phyloP scores from a whole-genome alignment of 2,797 vertebrate genomes.

The Aldrovandia affinis region DNA sequence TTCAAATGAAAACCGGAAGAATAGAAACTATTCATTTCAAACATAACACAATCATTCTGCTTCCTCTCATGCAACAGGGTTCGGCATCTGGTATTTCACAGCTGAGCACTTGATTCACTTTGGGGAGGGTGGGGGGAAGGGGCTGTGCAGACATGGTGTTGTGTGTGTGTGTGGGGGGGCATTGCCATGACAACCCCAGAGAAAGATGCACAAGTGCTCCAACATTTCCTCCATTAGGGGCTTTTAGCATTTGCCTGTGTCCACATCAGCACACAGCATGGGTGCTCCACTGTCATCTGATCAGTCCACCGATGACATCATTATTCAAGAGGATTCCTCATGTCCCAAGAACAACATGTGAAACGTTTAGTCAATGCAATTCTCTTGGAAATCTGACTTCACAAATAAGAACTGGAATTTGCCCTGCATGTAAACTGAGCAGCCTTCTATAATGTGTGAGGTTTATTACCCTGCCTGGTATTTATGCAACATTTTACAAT shows the following conservation, averaged over 20 bases:
- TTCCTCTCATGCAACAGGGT: background rate
- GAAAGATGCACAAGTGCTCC: conserved; percentile 15
- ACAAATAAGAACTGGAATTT: too few species aligned
- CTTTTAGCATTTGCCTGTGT: background rate
- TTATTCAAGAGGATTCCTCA: background rate
- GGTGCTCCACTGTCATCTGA: background rate
- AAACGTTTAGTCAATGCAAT: too few species aligned
- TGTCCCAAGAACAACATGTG: background rate
- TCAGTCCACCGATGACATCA: background rate
- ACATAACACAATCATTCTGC: background rate
- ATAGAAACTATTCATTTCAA: conserved; percentile 8
- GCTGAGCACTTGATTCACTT: conserved; percentile 29
- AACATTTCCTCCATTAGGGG: background rate
- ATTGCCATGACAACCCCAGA: conserved; percentile 47
- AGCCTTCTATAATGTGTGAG: background rate
- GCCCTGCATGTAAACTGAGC: background rate
- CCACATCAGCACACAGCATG: background rate
- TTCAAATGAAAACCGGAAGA: background rate
- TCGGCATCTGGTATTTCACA: background rate
- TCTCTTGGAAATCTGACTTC: too few species aligned
- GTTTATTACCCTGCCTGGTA: too few species aligned
- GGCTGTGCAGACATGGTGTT: background rate
- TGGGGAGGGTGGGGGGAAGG: background rate
- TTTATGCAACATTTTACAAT: too few species aligned
- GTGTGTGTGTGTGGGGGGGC: conserved; percentile 14